Conservation (phyloP, 2,797 vertebrate genomes). For the Chaenodraco wilsoni region DNA sequence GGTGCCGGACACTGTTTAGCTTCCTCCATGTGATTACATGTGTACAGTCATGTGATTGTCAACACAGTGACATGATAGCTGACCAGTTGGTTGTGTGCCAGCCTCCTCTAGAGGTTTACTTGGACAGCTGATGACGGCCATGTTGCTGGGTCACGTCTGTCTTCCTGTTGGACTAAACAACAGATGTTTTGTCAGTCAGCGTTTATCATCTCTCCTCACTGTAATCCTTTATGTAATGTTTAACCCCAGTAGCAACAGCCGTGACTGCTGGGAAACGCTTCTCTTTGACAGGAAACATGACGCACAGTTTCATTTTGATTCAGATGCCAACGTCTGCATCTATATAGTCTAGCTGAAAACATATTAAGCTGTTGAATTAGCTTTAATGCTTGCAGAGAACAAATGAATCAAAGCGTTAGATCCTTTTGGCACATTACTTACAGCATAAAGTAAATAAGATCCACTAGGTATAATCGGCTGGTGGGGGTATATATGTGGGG, state of each 20-base stretch:
- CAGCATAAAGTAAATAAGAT: background rate
- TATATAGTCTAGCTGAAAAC: too few species aligned
- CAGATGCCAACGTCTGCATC: too few species aligned
- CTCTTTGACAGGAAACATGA: conserved; percentile 15
- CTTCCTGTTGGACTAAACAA: conserved; percentile 25
- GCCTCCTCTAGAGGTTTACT: conserved; percentile 22
- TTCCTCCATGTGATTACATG: background rate
- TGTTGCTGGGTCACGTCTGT: conserved; percentile 39
- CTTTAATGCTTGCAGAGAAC: background rate
- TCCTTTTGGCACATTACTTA: too few species aligned
- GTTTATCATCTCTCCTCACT: conserved; percentile 43
- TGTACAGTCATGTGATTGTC: background rate
- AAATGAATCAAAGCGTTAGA: too few species aligned
- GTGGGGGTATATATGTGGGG: background rate
- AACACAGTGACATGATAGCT: background rate
- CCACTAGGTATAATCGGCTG: background rate
- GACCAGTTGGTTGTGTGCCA: background rate
- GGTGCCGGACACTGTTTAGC: background rate
- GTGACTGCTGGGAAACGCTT: conserved; percentile 25
- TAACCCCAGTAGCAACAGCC: conserved; percentile 34
- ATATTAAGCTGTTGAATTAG: background rate
- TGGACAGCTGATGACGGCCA: conserved; percentile 32
- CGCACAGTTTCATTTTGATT: background rate
- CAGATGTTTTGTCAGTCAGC: conserved; percentile 63
- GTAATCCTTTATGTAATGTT: conserved; percentile 73